These are phyloP conservation scores for Rhizomys pruinosus DNA, from an alignment of 2,113 vertebrate species.

Conservation along the genomic window DNA sequence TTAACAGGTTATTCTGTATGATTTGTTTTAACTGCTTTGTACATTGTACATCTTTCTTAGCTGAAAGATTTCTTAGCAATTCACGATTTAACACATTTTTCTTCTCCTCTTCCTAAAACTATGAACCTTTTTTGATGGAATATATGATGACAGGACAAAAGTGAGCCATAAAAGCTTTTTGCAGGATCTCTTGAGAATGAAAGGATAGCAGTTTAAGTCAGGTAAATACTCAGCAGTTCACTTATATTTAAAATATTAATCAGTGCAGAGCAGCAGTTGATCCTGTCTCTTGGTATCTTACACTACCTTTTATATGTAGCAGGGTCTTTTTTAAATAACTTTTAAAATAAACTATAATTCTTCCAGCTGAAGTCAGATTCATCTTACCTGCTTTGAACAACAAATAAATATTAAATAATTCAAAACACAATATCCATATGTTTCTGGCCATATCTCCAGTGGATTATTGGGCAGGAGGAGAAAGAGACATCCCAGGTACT, in stretches of 20 bases:
- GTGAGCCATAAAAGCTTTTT: conserved; percentile 70
- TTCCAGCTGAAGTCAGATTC: conserved; percentile 9
- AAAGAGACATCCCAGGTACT: neutral
- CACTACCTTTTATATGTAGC: conserved; percentile 43
- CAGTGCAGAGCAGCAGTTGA: conserved; percentile 16
- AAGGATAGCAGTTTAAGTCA: conserved; percentile 59
- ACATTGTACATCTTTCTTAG: conserved; percentile 82
- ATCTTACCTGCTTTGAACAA: conserved; percentile 8
- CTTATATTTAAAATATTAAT: conserved; percentile 59
- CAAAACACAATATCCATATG: neutral
- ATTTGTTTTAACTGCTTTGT: conserved; percentile 90
- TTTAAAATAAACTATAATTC: conserved; percentile 43
- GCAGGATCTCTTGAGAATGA: conserved; percentile 62
- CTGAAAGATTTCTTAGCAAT: conserved; percentile 83
- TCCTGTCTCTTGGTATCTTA: conserved; percentile 61
- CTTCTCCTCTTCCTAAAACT: conserved; percentile 79
- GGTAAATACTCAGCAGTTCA: neutral
- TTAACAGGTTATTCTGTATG: conserved; percentile 91
- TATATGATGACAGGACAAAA: conserved; percentile 69
- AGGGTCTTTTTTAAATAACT: conserved; percentile 49
- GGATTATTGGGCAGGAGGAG: neutral
- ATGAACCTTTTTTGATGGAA: conserved; percentile 78
- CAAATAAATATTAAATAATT: conserved; percentile 11
- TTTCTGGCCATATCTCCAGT: neutral
- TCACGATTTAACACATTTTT: conserved; percentile 83